Percentiles rank a stretch among this genome's conserved stretches.
Evolutionary conservation across 2,113 vertebrate genomes (phyloP).

Genomic region (Calonectris borealis): DNA sequence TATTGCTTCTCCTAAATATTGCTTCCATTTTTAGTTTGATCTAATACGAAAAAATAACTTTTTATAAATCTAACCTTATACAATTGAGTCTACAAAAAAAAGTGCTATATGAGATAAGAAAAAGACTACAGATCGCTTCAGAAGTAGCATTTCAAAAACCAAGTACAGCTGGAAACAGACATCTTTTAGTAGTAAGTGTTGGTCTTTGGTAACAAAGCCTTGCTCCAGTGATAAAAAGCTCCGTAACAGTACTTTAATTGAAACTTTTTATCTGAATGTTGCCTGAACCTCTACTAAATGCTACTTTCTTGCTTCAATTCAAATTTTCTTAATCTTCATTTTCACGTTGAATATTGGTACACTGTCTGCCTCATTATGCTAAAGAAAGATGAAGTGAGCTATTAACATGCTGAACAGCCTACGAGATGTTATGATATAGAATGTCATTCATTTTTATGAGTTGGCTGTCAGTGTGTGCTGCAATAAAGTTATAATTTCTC

Average conservation of each 20-base stretch:
- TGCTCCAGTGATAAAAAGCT: slow-evolving; percentile 59
- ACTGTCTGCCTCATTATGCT: slow-evolving; percentile 77
- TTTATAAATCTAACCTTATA: not conserved
- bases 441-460: slow-evolving; percentile 85
- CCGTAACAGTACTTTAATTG: slow-evolving; percentile 75
- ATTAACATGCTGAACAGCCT: slow-evolving; percentile 79
- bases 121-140: not conserved
- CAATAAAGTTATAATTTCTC: slow-evolving; percentile 79
- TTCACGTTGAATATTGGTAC: slow-evolving; percentile 75
- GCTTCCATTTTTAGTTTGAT: not conserved
- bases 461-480: slow-evolving; percentile 75
- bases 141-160: slow-evolving; percentile 36
- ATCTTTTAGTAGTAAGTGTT: slow-evolving; percentile 37
- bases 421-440: slow-evolving; percentile 80
- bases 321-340: slow-evolving; percentile 79
- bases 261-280: slow-evolving; percentile 79
- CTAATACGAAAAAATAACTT: slow-evolving; percentile 17
- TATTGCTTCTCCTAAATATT: not conserved
- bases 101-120: not conserved
- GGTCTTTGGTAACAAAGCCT: slow-evolving; percentile 58
- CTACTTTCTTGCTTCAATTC: slow-evolving; percentile 71
- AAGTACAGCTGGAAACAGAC: slow-evolving; percentile 22
- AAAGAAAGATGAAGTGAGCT: slow-evolving; percentile 81
- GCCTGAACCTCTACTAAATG: slow-evolving; percentile 69
- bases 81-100: not conserved